Evolutionary conservation across 2,113 vertebrate species (phyloP), one percentile per base, ranked within the genome.

Genomic region (Pygoscelis antarcticus): DNA sequence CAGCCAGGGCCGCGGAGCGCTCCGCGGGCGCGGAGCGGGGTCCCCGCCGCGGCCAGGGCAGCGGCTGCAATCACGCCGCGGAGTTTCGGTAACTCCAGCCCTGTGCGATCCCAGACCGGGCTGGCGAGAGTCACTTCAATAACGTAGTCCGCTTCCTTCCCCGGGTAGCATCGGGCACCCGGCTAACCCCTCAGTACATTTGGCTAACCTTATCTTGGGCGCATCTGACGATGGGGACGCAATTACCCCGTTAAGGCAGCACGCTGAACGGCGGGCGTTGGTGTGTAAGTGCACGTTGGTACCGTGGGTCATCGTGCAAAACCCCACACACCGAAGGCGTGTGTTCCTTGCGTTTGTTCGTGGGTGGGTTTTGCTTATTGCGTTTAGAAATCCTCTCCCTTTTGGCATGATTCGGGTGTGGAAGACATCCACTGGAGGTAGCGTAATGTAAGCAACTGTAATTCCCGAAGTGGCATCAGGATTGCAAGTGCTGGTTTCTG

Each of bases 201-300:
- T 7, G 77, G 23, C 29, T 11, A 5, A 13, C 23, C 58, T 27
- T 1, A 2, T 1, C 26, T 27, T 0, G 80, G 65, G 4, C 25
- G 22, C 81, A 4, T 0, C 72, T 19, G 1, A 2, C 0, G 44
- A 0, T 1, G 77, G 3, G 62, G 51, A 26, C 7, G n/a, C 21
- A 7, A 2, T 10, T 23, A 1, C 32, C 42, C 23, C 47, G 5
- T 1, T 4, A 0, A 6, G 80, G 72, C 84, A 3, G 61, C 4
- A 38, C 27, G 0, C 4, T 3, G n/a, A 21, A 9, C 14, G 9
- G 0, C 1, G 16, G 46, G 30, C 20, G 30, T 36, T 8, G 2
- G 40, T 6, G 42, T 2, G 5, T 11, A 0, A 8, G 38, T 4
- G 3, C 16, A 0, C 14, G 5, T 5, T 9, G 0, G 77, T 20